Evolutionary conservation across 2,888 invertebrate species (phyloP).

Genomic region (Hypsopygia costalis): DNA sequence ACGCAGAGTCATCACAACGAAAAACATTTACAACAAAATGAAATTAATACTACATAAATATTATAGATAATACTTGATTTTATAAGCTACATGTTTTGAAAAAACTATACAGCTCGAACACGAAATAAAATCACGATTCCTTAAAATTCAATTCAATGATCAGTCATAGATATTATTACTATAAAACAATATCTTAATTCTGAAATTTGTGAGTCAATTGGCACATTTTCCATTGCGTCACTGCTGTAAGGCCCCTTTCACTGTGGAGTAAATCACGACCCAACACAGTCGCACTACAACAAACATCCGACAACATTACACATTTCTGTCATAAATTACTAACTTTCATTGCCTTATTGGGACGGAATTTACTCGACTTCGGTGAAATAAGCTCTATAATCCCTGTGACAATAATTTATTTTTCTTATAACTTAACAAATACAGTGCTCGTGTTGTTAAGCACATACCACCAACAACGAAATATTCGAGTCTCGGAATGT

Average conservation of each 20-base stretch:
- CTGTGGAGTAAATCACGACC: constrained; percentile 21
- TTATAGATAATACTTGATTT: constrained; percentile 26
- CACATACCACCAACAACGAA: background rate
- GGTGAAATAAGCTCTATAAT: constrained; percentile 12
- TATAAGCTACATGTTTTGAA: background rate
- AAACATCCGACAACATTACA: constrained; percentile 7
- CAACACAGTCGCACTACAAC: constrained; percentile 16
- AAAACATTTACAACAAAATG: constrained; percentile 25
- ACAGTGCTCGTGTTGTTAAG: background rate
- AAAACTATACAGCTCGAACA: background rate
- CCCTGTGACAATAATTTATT: background rate
- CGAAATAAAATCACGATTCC: constrained; percentile 15
- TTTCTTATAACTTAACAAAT: background rate
- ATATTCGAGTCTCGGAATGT: background rate
- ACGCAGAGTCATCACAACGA: constrained; percentile 37
- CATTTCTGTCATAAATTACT: constrained; percentile 6
- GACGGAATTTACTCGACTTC: constrained; percentile 11
- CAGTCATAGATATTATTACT: constrained; percentile 4
- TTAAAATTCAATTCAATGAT: constrained; percentile 12
- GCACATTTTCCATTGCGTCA: constrained; percentile 35
- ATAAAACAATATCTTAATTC: background rate
- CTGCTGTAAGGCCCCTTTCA: constrained; percentile 19
- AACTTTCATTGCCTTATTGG: constrained; percentile 9
- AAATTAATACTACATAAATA: constrained; percentile 30
- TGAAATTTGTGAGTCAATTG: constrained; percentile 25